Evolutionary conservation across 2,888 invertebrate species (phyloP).

Genomic region (Parascotia fuliginaria): DNA sequence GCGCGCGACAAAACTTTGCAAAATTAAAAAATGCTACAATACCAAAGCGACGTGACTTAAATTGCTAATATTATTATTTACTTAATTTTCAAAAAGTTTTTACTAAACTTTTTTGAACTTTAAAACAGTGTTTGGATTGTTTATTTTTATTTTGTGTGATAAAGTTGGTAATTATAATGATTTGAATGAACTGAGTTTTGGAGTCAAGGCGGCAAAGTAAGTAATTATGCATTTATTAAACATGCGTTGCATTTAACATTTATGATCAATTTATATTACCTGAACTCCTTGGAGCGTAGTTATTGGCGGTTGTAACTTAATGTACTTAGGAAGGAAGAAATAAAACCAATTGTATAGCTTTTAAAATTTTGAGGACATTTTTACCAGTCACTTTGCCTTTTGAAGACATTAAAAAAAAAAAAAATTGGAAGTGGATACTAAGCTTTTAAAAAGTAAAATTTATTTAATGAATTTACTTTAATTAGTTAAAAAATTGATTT

Average conservation of each 20-base stretch:
- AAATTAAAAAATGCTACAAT: conserved; percentile 55
- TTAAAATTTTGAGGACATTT: too few species aligned
- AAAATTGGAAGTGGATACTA: too few species aligned
- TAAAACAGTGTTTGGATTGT: conserved; percentile 22
- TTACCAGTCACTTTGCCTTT: too few species aligned
- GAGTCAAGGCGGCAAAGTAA: conserved; percentile 34
- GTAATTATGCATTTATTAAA: conserved; percentile 30
- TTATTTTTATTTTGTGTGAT: conserved; percentile 22
- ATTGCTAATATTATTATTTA: conserved; percentile 27
- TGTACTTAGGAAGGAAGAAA: conserved; percentile 4
- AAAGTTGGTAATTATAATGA: conserved; percentile 16
- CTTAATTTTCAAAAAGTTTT: conserved; percentile 25
- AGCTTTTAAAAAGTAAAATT: too few species aligned
- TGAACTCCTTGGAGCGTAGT: conserved; percentile 32
- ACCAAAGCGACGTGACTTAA: conserved; percentile 58
- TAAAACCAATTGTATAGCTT: background rate
- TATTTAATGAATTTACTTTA: too few species aligned
- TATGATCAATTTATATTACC: conserved; percentile 33
- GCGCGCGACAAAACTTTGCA: conserved; percentile 45
- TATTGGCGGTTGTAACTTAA: conserved; percentile 13
- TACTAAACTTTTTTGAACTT: conserved; percentile 23
- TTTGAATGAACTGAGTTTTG: conserved; percentile 19
- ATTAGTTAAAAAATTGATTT: too few species aligned
- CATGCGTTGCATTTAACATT: conserved; percentile 18
- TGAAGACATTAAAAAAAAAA: too few species aligned